Evolutionary conservation across 2,113 vertebrate species (phyloP), one percentile per base, ranked within the genome.

Genomic region (Ascaphus truei): DNA sequence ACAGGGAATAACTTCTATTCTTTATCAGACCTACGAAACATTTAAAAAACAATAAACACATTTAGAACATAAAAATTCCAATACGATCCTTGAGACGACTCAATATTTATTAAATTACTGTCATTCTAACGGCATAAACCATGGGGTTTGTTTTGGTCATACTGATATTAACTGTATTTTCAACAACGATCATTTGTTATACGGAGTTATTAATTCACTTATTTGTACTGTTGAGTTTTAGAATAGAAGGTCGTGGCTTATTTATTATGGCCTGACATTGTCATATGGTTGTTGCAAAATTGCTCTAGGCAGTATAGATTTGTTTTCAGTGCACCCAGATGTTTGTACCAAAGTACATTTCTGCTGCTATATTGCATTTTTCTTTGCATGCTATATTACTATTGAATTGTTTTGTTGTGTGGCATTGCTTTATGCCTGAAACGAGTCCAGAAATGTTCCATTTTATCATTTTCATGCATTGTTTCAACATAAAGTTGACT

Each of bases 401-500:
- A 22, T 47, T 22, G 43, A 47, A 7, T 47, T 47, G 43, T 47
- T 20, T 22, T 47, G 20, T 47, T 22, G 43, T 22, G 43, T 16
- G 18, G 5, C 16, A 3, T 20, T 20, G 20, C 20, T 22, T 22
- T 47, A 7, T 47, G 5, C 11, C n/a, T n/a, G n/a, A n/a, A n/a
- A n/a, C 11, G 31, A 33, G 31, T 33, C 5, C 5, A 33, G 43
- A 18, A 48, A 3, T 30, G 73, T 62, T 48, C 31, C 0, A 61
- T 12, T 15, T 59, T 43, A 10, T 9, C 18, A 0, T 60, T 71
- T 71, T 73, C n/a, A 72, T 16, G 27, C 65, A 36, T 1, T 43
- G 43, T 75, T 62, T 22, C 62, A n/a, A 9, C 8, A 57, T 71
- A 52, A 53, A 57, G 5, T 62, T 65, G 18, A 43, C 50, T 58